Evolutionary conservation across 1,140 invertebrate species (phyloP), one percentile per base, ranked within the genome.

Genomic region (Sogatella furcifera): DNA sequence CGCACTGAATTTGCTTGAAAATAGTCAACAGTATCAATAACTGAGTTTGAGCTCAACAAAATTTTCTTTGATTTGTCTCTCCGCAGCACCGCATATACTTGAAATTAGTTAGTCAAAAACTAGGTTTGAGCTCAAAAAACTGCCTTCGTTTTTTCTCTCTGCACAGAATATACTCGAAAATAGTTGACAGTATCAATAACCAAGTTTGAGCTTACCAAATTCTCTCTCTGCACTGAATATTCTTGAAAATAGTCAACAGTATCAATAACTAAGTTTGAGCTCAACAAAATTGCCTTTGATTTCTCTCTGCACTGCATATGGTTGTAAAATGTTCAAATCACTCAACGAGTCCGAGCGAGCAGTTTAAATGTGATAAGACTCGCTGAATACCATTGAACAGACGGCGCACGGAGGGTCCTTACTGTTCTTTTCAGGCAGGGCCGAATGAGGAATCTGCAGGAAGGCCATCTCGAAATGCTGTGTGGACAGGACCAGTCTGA

Each of bases 381-480:
- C 34, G 3, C 34, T 38, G 11, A 38, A 38, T 1, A 38, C 34
- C 11, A 11, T 9, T 13, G 11, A 11, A 13, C 9, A 5, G 3
- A 4, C 34, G 11, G 11, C 34, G 11, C 34, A 38, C 21, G 66
- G 66, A 42, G 66, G 66, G 58, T 68, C 66, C 62, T 68, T 68
- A 46, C 65, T 66, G 55, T 68, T 68, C 53, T 68, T 68, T 62
- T 68, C 66, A 44, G 66, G 66, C 11, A 66, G 58, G 19, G 65
- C 66, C 55, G 66, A 68, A 63, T 66, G 66, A 19, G 66, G 63
- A 52, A 68, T 63, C 44, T 66, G 66, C 19, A 68, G 60, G 31
- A 68, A 66, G 46, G 66, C 63, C 66, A 66, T 64, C 34, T 64
- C 61, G 55, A 61, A 62, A 28, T 56, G 49, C 38, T 62, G 62